These are phyloP conservation scores for Eupithecia abbreviata DNA, from an alignment of 2,888 invertebrate genomes.

Conservation along the genomic window DNA sequence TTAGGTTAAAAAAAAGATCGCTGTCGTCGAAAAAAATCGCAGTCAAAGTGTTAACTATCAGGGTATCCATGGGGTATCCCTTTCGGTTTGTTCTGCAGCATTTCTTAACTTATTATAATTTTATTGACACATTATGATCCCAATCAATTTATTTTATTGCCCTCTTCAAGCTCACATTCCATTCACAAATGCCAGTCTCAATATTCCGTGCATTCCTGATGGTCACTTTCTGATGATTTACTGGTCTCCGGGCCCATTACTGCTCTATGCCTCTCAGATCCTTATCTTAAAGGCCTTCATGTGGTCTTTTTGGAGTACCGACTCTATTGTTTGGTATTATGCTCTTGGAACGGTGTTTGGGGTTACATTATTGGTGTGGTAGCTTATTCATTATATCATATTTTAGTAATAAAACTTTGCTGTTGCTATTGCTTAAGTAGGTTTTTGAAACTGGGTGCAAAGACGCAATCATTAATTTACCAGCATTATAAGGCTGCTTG, in stretches of 20 bases:
- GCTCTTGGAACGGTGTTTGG: constrained; percentile 14
- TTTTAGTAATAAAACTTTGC: not conserved
- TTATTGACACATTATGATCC: constrained; percentile 10
- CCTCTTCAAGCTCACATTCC: constrained; percentile 4
- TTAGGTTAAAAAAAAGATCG: too few species aligned
- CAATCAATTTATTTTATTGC: constrained; percentile 5
- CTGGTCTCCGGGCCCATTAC: constrained; percentile 34
- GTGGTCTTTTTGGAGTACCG: constrained; percentile 20
- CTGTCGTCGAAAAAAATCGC: too few species aligned
- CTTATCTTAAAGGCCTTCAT: constrained; percentile 27
- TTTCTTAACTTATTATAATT: constrained; percentile 4
- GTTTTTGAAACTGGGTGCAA: not conserved
- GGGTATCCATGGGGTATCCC: not conserved
- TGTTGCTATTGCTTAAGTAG: not conserved
- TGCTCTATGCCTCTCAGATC: constrained; percentile 27
- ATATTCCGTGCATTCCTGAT: constrained; percentile 14
- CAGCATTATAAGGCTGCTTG: not conserved
- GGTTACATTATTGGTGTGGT: constrained; percentile 1
- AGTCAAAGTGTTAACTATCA: too few species aligned
- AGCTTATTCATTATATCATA: not conserved
- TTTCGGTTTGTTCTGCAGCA: not conserved
- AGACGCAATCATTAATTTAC: not conserved
- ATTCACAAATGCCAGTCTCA: not conserved
- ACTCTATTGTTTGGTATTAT: constrained; percentile 29
- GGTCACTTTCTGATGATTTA: constrained; percentile 40